Evolutionary conservation across 2,888 invertebrate genomes (phyloP), one percentile per base, ranked within the genome.

Genomic region (Ephialtes manifestator): DNA sequence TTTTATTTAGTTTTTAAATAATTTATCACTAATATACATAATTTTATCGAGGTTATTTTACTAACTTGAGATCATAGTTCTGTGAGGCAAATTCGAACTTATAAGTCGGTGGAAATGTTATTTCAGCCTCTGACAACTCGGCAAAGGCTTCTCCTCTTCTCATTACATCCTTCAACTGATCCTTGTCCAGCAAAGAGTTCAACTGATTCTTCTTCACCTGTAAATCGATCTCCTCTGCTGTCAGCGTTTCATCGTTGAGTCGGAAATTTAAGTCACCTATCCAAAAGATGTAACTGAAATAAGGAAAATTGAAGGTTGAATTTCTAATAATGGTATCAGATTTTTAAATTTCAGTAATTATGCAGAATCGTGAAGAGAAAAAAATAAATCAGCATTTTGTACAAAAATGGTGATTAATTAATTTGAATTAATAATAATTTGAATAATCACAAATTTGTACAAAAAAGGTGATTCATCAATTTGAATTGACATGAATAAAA

Each of bases 181-280:
- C 99, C 82, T 96, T 95, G 87, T 96, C 95, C 67, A 98, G 94
- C 8, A 99, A 94, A 0, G 95, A 92, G 3, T 95, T 94, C 67
- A 97, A 95, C 86, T 97, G 95, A 83, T 96, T 96, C 79, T 97
- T 96, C 84, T 96, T 94, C 31, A 97, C 94, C 8, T 95, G 92
- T 2, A 95, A 94, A 13, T 96, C 95, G n/a, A 98, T 97, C 86
- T 97, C 96, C 75, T 96, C 95, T 28, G 96, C 95, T 86, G 94
- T 94, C 7, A 96, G 95, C 48, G 95, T 94, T 0, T 96, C 96
- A 79, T 97, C 96, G 85, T 96, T 94, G 7, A 97, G 95, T 0
- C 98, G 96, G 93, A 98, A 98, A 94, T 98, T 98, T 31, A 98
- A 95, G 92, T 98, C 98, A 1, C 98, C 98, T 90, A 98, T 96